Evolutionary conservation across 2,797 vertebrate genomes (phyloP).

Genomic region (Amazonetta brasiliensis): DNA sequence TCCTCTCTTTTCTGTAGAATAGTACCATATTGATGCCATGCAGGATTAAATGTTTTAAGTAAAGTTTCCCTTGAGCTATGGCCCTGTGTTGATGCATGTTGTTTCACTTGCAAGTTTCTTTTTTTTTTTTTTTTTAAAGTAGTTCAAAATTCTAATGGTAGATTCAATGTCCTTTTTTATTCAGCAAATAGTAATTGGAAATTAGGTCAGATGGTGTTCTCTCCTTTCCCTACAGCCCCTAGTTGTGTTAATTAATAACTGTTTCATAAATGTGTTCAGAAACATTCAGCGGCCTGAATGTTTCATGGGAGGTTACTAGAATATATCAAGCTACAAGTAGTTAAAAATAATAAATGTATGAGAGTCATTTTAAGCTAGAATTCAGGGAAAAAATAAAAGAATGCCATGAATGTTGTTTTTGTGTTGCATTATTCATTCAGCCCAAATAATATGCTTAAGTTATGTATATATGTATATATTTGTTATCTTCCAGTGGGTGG

Average conservation of each 20-base stretch:
- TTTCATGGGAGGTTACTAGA: neutral
- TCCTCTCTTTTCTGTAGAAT: neutral
- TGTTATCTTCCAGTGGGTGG: conserved; percentile 86
- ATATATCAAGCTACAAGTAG: neutral
- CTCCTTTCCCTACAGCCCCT: neutral
- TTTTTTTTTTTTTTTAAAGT: accelerated
- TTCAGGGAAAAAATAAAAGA: neutral
- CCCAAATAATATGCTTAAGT: neutral
- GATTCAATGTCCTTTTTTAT: neutral
- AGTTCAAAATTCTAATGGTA: neutral
- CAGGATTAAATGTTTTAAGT: neutral
- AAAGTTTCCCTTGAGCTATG: neutral
- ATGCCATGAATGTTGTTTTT: neutral
- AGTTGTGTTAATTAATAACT: neutral
- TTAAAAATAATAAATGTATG: neutral
- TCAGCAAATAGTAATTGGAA: neutral
- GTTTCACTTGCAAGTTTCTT: neutral
- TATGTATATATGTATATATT: neutral
- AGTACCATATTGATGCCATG: neutral
- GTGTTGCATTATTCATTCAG: neutral
- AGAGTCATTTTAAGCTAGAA: neutral
- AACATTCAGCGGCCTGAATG: neutral
- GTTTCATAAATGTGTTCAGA: neutral
- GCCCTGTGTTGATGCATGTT: neutral
- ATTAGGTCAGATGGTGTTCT: neutral